These are phyloP conservation scores for Ladona fulva DNA, from an alignment of 1,140 invertebrate genomes.

Conservation along the genomic window DNA sequence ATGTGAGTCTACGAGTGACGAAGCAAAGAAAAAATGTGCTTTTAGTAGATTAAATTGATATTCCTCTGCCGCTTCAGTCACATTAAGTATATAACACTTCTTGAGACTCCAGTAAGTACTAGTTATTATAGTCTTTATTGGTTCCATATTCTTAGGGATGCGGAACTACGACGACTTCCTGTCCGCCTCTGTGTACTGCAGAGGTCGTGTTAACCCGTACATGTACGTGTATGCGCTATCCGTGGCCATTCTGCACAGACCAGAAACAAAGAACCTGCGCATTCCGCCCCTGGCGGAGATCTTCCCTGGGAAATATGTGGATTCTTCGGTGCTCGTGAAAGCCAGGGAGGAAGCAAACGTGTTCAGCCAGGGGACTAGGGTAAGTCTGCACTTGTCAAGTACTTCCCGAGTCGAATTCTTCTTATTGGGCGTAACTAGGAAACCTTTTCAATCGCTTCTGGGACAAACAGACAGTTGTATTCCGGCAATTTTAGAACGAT, in stretches of 20 bases:
- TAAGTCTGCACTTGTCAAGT: neutral
- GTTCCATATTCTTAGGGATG: constrained; percentile 43
- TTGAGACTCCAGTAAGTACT: too few relatives aligned
- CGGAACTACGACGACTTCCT: constrained; percentile 58
- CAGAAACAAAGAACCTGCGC: constrained; percentile 59
- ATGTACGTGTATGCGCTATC: constrained; percentile 68
- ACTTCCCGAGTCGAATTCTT: too few relatives aligned
- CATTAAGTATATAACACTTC: too few relatives aligned
- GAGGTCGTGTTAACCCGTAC: constrained; percentile 64
- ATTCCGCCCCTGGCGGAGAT: constrained; percentile 59
- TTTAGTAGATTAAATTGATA: too few relatives aligned
- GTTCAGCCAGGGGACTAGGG: neutral
- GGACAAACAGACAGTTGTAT: too few relatives aligned
- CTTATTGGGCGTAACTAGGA: too few relatives aligned
- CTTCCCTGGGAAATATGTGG: constrained; percentile 71
- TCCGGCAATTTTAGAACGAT: too few relatives aligned
- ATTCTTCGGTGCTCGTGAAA: constrained; percentile 54
- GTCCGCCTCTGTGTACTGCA: constrained; percentile 57
- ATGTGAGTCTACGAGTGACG: too few relatives aligned
- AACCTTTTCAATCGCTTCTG: too few relatives aligned
- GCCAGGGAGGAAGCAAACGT: constrained; percentile 54
- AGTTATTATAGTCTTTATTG: neutral
- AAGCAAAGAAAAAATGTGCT: too few relatives aligned
- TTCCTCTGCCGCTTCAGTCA: too few relatives aligned
- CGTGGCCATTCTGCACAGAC: constrained; percentile 62